These are phyloP conservation scores for Lasaia peninsularis DNA, from an alignment of 1,140 invertebrate genomes.

Conservation along the genomic window DNA sequence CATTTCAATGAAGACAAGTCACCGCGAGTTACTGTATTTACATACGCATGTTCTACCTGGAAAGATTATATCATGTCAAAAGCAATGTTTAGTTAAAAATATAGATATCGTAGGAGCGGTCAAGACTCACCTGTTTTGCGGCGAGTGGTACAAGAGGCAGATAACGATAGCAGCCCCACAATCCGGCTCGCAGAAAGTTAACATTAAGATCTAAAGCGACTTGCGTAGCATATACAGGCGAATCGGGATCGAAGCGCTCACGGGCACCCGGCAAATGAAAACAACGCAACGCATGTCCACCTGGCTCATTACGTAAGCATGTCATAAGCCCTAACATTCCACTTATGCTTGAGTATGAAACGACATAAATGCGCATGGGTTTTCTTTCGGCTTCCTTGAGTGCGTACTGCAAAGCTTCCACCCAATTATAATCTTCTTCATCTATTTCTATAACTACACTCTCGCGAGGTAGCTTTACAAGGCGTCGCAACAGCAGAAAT, in stretches of 20 bases:
- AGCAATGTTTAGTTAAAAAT: constrained; percentile 79
- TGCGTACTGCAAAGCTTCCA: constrained; percentile 87
- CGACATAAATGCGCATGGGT: constrained; percentile 82
- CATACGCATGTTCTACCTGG: constrained; percentile 91
- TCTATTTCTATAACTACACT: constrained; percentile 79
- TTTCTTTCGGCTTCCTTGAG: constrained; percentile 79
- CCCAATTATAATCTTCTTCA: constrained; percentile 87
- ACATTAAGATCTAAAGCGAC: constrained; percentile 87
- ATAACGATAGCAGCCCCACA: constrained; percentile 93
- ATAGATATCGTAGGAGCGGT: no score
- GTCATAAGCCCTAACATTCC: constrained; percentile 93
- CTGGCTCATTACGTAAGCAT: constrained; percentile 91
- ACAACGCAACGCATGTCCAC: constrained; percentile 85
- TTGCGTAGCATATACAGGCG: constrained; percentile 80
- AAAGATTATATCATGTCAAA: no score
- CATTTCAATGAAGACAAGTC: constrained; percentile 95
- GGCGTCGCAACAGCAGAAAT: constrained; percentile 80
- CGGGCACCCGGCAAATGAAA: constrained; percentile 83
- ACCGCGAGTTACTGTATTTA: constrained; percentile 93
- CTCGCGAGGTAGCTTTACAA: constrained; percentile 44
- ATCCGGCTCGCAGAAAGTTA: constrained; percentile 87
- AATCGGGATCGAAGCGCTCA: constrained; percentile 80
- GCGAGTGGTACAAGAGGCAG: constrained; percentile 84
- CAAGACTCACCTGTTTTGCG: no score
- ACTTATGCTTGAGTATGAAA: constrained; percentile 69